phyloP scores from a whole-genome alignment of 2,113 vertebrate genomes.

The Nesogale talazaci region DNA sequence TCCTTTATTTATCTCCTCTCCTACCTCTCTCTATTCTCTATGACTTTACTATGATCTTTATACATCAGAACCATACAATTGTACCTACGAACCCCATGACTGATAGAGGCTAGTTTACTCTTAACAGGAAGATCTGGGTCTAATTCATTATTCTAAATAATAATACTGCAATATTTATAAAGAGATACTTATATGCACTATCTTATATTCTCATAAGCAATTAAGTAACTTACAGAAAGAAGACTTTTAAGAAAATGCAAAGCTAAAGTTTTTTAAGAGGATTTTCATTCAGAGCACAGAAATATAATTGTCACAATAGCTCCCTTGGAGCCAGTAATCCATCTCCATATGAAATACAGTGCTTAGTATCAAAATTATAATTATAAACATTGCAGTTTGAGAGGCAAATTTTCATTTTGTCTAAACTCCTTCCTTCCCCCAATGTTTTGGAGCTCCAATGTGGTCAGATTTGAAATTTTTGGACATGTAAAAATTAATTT shows the following conservation, averaged over 20 bases:
- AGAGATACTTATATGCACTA: background rate
- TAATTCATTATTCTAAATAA: slow-evolving; percentile 46
- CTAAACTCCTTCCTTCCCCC: slow-evolving; percentile 81
- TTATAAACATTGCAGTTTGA: slow-evolving; percentile 48
- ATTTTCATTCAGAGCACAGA: slow-evolving; percentile 53
- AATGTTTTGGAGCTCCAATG: slow-evolving; percentile 85
- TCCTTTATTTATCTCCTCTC: too few species aligned
- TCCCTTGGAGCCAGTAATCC: slow-evolving; percentile 46
- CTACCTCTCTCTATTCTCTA: too few species aligned
- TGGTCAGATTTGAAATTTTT: slow-evolving; percentile 75
- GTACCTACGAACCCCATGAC: too few species aligned
- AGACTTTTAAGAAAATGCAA: slow-evolving; percentile 40
- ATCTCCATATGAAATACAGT: slow-evolving; percentile 35
- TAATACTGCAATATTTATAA: background rate
- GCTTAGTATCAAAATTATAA: slow-evolving; percentile 26
- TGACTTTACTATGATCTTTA: too few species aligned
- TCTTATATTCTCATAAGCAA: background rate
- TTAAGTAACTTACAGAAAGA: slow-evolving; percentile 27
- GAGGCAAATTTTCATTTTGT: slow-evolving; percentile 37
- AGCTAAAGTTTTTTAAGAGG: background rate
- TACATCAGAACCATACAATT: too few species aligned
- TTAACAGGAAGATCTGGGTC: background rate
- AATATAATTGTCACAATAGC: background rate
- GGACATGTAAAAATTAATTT: slow-evolving; percentile 72
- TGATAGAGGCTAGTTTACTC: too few species aligned